Evolutionary conservation across 2,888 invertebrate species (phyloP), one percentile per base, ranked within the genome.

Genomic region (Coelopa pilipes): DNA sequence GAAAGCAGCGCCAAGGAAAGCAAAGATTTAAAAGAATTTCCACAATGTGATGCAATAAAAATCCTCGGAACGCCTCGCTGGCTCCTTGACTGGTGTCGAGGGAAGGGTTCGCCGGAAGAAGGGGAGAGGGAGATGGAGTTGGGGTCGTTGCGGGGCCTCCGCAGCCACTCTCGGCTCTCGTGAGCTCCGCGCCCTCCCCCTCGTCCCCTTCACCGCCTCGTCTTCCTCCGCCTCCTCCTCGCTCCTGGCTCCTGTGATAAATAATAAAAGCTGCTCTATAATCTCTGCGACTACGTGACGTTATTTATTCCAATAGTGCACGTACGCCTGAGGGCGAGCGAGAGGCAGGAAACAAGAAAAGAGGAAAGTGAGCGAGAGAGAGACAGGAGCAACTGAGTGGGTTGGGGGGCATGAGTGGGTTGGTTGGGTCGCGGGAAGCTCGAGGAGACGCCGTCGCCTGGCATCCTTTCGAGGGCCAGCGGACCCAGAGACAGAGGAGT

Each of bases 271-370:
- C 73, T 75, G 72, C 76, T 76, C 75, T 83, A 85, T 86, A 86
- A 86, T 86, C 86, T 85, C 83, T 86, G 85, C 86, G 82, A 80
- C 81, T 85, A 86, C 86, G 86, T 86, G 86, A 85, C 84, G 85
- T 84, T 86, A 86, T 86, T 83, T 85, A 83, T 83, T 82, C 84
- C 84, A 83, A 83, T 85, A 85, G 82, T 83, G 82, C 80, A 83
- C 78, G 83, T 81, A 84, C 85, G 84, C 84, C 81, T 62, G 60
- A 21, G 62, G 60, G 24, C 17, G 45, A 2, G 5, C 13, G 55
- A 24, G 55, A 68, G 34, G 9, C 34, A 34, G 34, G 34, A 7
- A 34, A 7, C 2, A 7, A 34, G 34, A 34, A 7, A 34, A 7
- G 4, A 34, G 7, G 34, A 4, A 34, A 34, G 34, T 4, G 34